Evolutionary conservation across 2,797 vertebrate genomes (phyloP).

Genomic region (Netta rufina): DNA sequence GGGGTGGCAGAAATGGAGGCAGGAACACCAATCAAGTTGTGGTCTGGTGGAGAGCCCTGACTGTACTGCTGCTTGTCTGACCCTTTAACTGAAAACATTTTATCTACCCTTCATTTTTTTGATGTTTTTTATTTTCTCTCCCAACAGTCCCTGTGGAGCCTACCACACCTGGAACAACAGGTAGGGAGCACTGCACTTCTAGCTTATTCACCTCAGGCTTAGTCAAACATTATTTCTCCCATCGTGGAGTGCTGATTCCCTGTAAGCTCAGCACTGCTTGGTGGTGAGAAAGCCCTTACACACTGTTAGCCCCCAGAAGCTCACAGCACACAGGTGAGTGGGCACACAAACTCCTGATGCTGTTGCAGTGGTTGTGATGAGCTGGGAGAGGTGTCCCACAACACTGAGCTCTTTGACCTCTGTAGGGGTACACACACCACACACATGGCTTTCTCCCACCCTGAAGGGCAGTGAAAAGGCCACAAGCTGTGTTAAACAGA

Average conservation of each 20-base stretch:
- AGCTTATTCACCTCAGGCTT: background rate
- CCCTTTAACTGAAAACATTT: background rate
- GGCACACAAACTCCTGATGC: background rate
- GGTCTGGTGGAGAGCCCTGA: background rate
- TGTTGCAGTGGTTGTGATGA: too few relatives aligned
- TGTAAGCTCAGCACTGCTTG: fast-evolving
- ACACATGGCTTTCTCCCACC: fast-evolving
- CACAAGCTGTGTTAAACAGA: background rate
- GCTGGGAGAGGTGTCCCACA: background rate
- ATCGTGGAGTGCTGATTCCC: background rate
- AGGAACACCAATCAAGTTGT: background rate
- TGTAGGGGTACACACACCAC: background rate
- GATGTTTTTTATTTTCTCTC: background rate
- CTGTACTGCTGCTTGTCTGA: background rate
- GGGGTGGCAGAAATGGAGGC: background rate
- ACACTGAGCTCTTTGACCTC: background rate
- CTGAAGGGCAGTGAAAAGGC: fast-evolving
- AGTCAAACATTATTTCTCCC: background rate
- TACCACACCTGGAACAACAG: background rate
- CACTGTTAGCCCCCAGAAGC: background rate
- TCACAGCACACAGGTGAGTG: background rate
- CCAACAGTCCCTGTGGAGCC: background rate
- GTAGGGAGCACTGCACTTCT: background rate
- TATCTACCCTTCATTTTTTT: background rate
- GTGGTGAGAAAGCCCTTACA: background rate